Percentiles rank a stretch among this genome's conserved stretches.
Conservation (phyloP, 2,888 invertebrate species). For the Chloromyia formosa region DNA sequence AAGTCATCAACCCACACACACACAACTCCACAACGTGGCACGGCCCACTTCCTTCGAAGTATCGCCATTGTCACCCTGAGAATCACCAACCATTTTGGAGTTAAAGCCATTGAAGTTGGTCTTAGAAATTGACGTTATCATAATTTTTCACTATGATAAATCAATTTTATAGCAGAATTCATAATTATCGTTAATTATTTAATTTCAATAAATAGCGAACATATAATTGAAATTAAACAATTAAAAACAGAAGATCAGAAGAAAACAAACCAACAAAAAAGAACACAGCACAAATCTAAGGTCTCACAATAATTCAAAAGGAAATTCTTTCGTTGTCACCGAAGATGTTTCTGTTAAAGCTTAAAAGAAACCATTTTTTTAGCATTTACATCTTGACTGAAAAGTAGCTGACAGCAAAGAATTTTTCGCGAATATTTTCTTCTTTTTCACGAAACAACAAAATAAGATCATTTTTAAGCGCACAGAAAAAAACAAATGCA, state of each 20-base stretch:
- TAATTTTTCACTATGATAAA: constrained; percentile 43
- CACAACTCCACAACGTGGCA: constrained; percentile 12
- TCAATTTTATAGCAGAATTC: constrained; percentile 16
- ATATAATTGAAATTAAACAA: constrained; percentile 23
- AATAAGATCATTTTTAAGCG: neutral
- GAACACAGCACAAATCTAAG: constrained; percentile 5
- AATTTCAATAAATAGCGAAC: constrained; percentile 23
- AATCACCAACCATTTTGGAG: too few relatives aligned
- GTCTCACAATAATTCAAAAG: neutral
- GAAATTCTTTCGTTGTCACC: constrained; percentile 10
- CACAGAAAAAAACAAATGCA: neutral
- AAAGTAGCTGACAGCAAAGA: constrained; percentile 25
- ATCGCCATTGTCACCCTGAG: too few relatives aligned
- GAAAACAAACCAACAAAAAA: neutral
- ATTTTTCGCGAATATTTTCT: neutral
- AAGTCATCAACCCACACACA: constrained; percentile 2
- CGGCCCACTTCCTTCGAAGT: too few relatives aligned
- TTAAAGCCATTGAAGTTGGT: constrained; percentile 38
- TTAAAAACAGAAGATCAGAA: neutral
- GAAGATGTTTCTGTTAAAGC: constrained; percentile 31
- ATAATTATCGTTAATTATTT: constrained; percentile 23
- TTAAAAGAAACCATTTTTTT: constrained; percentile 2
- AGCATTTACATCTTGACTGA: constrained; percentile 29
- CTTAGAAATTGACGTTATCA: constrained; percentile 34
- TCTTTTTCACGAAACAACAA: constrained; percentile 2